phyloP scores from a whole-genome alignment of 1,140 invertebrate species.

The Drosophila suzukii region DNA sequence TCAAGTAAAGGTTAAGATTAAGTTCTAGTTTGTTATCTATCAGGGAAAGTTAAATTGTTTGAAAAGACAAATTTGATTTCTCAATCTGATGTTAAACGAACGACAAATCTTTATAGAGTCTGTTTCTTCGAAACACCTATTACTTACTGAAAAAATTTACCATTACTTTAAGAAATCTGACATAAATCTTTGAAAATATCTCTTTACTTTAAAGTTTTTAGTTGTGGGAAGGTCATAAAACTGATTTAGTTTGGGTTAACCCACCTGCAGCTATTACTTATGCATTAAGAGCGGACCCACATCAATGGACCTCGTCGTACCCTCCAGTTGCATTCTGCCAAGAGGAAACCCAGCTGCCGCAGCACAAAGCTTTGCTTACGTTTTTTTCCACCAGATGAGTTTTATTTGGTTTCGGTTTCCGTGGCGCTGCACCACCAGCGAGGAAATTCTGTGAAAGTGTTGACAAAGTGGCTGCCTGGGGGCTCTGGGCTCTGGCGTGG shows the following conservation, averaged over 20 bases:
- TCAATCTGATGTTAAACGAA: too few species aligned
- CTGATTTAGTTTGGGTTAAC: not conserved
- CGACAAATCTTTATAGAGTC: too few species aligned
- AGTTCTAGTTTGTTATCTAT: too few species aligned
- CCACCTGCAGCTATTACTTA: conserved; percentile 29
- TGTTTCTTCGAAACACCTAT: too few species aligned
- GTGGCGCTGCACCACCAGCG: conserved; percentile 34
- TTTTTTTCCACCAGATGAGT: conserved; percentile 33
- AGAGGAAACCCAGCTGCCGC: conserved; percentile 25
- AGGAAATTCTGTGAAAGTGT: conserved; percentile 60
- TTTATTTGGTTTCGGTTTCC: conserved; percentile 58
- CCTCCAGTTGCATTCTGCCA: conserved; percentile 12
- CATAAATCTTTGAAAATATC: too few species aligned
- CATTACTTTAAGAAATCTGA: too few species aligned
- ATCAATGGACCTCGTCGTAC: conserved; percentile 34
- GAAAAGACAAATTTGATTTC: too few species aligned
- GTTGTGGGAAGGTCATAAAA: not conserved
- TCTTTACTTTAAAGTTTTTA: too few species aligned
- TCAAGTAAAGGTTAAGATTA: too few species aligned
- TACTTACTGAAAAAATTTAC: too few species aligned
- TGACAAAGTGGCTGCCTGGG: conserved; percentile 66
- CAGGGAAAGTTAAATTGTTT: too few species aligned
- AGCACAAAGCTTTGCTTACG: conserved; percentile 21
- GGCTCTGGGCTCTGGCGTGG: not conserved
- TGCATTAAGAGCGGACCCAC: conserved; percentile 10